These are phyloP conservation scores for Drosophila neutralis DNA, from an alignment of 2,888 invertebrate genomes.

Conservation along the genomic window DNA sequence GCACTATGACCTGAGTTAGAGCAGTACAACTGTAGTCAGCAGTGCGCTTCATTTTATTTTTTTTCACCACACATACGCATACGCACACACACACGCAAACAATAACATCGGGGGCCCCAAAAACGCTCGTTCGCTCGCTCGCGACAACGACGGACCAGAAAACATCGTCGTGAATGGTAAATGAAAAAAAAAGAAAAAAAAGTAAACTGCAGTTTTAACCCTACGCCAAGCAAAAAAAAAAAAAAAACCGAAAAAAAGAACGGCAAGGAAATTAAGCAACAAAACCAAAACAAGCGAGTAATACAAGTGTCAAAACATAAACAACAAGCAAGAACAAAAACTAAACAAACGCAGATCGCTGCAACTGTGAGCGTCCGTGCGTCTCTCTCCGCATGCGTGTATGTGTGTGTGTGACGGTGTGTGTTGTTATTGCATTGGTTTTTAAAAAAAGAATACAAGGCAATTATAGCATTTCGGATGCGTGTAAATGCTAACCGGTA, in stretches of 20 bases:
- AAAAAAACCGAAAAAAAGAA: constrained; percentile 34
- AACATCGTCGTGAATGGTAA: constrained; percentile 77
- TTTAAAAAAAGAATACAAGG: constrained; percentile 55
- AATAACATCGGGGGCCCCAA: constrained; percentile 74
- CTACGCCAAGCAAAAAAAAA: constrained; percentile 59
- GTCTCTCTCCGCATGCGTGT: constrained; percentile 9
- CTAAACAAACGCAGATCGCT: constrained; percentile 59
- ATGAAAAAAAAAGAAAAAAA: constrained; percentile 59
- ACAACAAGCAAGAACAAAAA: constrained; percentile 63
- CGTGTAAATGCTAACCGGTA: constrained; percentile 68
- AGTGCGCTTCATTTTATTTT: constrained; percentile 41
- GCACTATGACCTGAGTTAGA: constrained; percentile 20
- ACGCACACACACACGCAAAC: constrained; percentile 65
- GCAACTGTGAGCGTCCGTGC: constrained; percentile 39
- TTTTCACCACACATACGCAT: constrained; percentile 45
- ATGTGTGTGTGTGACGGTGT: constrained; percentile 36
- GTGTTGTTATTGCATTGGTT: constrained; percentile 57
- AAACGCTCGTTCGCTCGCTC: constrained; percentile 65
- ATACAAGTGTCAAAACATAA: constrained; percentile 78
- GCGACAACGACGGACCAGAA: constrained; percentile 61
- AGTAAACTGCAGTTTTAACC: constrained; percentile 67
- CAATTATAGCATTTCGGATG: constrained; percentile 50
- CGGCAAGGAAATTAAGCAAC: constrained; percentile 67
- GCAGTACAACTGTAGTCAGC: constrained; percentile 33
- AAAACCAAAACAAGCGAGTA: constrained; percentile 64